Evolutionary conservation across 2,888 invertebrate genomes (phyloP).

Genomic region (Plagodis dolabraria): DNA sequence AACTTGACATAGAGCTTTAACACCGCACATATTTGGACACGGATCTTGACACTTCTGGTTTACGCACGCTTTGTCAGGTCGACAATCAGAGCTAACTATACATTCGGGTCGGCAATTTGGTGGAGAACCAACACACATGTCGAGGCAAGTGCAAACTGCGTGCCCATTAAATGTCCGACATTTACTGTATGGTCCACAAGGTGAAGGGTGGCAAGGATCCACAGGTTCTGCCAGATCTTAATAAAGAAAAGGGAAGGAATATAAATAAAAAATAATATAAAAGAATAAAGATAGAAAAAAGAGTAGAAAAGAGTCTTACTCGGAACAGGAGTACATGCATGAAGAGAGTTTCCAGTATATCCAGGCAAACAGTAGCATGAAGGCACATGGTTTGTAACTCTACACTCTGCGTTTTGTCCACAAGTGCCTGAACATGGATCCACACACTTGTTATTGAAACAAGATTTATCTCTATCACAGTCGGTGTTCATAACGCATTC

Average conservation of each 20-base stretch:
- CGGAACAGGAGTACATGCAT: slow-evolving; percentile 86
- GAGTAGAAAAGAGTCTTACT: slow-evolving; percentile 84
- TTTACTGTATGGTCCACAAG: slow-evolving; percentile 91
- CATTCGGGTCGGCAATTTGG: slow-evolving; percentile 92
- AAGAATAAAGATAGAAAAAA: slow-evolving; percentile 50
- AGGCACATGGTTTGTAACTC: slow-evolving; percentile 90
- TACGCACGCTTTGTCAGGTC: slow-evolving; percentile 90
- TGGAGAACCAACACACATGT: slow-evolving; percentile 89
- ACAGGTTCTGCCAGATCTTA: slow-evolving; percentile 76
- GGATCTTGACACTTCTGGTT: slow-evolving; percentile 92
- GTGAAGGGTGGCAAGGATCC: slow-evolving; percentile 90
- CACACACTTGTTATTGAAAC: slow-evolving; percentile 91
- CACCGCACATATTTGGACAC: slow-evolving; percentile 90
- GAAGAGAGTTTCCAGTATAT: slow-evolving; percentile 89
- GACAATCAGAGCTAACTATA: slow-evolving; percentile 91
- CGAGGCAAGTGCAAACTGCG: slow-evolving; percentile 91
- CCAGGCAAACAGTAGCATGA: slow-evolving; percentile 90
- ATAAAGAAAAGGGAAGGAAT: slow-evolving; percentile 46
- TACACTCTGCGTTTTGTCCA: slow-evolving; percentile 91
- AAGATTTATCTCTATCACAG: slow-evolving; percentile 89
- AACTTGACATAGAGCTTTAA: slow-evolving; percentile 91
- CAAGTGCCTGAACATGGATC: slow-evolving; percentile 92
- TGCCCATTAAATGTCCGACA: slow-evolving; percentile 89
- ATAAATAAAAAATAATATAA: slow-evolving; percentile 51
- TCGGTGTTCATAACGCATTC: slow-evolving; percentile 92